Percentiles rank a stretch among this genome's conserved stretches.
These are phyloP conservation scores for Xiphophorus maculatus DNA, from an alignment of 2,113 vertebrate genomes.

Conservation along the genomic window DNA sequence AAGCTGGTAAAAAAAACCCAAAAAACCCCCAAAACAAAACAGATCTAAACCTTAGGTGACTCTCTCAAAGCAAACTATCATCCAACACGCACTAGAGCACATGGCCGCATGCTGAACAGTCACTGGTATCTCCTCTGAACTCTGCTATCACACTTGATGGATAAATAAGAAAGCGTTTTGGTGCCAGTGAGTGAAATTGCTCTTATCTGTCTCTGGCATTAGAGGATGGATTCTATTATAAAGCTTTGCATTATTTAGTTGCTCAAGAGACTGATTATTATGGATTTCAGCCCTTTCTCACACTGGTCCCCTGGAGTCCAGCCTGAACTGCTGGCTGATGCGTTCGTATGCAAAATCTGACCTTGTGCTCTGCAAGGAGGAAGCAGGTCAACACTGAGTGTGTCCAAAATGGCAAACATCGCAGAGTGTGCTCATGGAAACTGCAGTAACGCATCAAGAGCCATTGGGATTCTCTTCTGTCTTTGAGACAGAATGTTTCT, in stretches of 20 bases:
- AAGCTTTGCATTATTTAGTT: slow-evolving; percentile 80
- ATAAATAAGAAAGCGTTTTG: slow-evolving; percentile 61
- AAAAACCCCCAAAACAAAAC: too few relatives aligned
- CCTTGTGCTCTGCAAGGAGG: slow-evolving; percentile 23
- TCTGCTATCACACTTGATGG: slow-evolving; percentile 47
- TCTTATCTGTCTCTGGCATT: slow-evolving; percentile 79
- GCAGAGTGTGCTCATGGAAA: background rate
- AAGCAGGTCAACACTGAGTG: background rate
- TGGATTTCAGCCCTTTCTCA: slow-evolving; percentile 68
- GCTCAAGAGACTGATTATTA: slow-evolving; percentile 75
- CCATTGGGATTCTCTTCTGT: background rate
- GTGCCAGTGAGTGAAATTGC: slow-evolving; percentile 70
- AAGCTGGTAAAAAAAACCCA: background rate
- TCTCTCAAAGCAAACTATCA: background rate
- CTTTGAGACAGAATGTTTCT: background rate
- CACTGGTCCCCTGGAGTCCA: slow-evolving; percentile 50
- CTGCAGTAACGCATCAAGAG: background rate
- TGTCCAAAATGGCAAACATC: background rate
- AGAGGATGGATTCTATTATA: slow-evolving; percentile 76
- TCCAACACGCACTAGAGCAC: background rate
- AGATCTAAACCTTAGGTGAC: background rate
- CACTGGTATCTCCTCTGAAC: slow-evolving; percentile 11
- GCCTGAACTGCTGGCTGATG: slow-evolving; percentile 36
- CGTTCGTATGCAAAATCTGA: slow-evolving; percentile 34
- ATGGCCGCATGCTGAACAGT: slow-evolving; percentile 9